phyloP scores from a whole-genome alignment of 2,113 vertebrate genomes.

The Mola mola region DNA sequence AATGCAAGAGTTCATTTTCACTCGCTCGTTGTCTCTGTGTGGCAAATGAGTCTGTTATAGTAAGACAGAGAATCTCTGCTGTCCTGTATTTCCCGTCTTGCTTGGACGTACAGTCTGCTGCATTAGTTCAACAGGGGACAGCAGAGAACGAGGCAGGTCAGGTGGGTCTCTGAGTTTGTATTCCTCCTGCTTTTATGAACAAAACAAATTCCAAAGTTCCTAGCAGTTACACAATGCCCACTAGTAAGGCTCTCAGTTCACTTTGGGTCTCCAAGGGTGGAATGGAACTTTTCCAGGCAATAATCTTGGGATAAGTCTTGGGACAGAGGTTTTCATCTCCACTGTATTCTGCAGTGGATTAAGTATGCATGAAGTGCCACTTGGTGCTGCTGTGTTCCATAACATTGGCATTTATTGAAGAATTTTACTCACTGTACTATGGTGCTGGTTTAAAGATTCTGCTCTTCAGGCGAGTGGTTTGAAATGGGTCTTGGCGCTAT shows the following conservation, averaged over 20 bases:
- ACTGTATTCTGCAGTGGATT: constrained; percentile 23
- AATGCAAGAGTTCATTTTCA: constrained; percentile 8
- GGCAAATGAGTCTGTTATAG: neutral
- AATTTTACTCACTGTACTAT: no score
- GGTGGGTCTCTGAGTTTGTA: constrained; percentile 62
- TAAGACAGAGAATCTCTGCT: constrained; percentile 9
- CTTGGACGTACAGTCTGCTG: constrained; percentile 26
- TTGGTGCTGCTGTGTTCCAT: constrained; percentile 6
- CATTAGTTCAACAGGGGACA: constrained; percentile 53
- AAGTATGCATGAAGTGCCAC: constrained; percentile 42
- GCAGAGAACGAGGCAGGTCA: constrained; percentile 40
- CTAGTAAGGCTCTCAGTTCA: constrained; percentile 58
- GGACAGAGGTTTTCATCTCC: constrained; percentile 52
- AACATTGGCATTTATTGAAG: no score
- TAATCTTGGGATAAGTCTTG: constrained; percentile 70
- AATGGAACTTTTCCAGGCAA: constrained; percentile 76
- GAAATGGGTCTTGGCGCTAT: no score
- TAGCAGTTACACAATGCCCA: constrained; percentile 72
- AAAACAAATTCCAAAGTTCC: constrained; percentile 66
- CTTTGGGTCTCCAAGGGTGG: constrained; percentile 55
- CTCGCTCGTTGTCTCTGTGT: constrained; percentile 8
- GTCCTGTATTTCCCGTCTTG: constrained; percentile 45
- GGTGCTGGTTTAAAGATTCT: no score
- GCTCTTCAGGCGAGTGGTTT: no score
- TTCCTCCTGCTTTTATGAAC: constrained; percentile 64